Percentiles rank a stretch among this genome's conserved stretches.
Evolutionary conservation across 2,888 invertebrate species (phyloP).

Genomic region (Xestia xanthographa): DNA sequence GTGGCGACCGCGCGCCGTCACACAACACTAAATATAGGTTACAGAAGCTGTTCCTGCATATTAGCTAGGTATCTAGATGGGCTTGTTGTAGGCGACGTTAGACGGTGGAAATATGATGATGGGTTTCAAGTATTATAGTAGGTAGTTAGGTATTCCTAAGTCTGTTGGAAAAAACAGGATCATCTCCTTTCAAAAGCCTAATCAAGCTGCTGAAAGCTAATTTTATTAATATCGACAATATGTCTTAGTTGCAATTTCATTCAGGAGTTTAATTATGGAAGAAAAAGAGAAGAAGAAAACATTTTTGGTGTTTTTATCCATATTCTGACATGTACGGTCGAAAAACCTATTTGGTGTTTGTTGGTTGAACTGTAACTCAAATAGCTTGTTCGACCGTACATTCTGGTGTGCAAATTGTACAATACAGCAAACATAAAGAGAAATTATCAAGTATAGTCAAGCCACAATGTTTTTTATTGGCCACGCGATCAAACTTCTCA

Average conservation of each 20-base stretch:
- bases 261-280: background rate
- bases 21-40: slow-evolving; percentile 65
- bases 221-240: background rate
- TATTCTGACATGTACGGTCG: background rate
- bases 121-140: background rate
- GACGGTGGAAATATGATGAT: background rate
- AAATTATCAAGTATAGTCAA: too few relatives aligned
- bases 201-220: background rate
- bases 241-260: background rate
- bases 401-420: background rate
- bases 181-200: too few relatives aligned
- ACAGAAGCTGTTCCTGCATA: slow-evolving; percentile 51
- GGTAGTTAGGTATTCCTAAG: background rate
- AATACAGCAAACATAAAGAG: background rate
- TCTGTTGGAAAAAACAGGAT: background rate
- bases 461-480: too few relatives aligned
- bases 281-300: too few relatives aligned
- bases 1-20: slow-evolving; percentile 60
- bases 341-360: too few relatives aligned
- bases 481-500: too few relatives aligned
- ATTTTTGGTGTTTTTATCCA: background rate
- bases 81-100: background rate
- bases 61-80: slow-evolving; percentile 1
- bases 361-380: too few relatives aligned
- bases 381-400: too few relatives aligned